Evolutionary conservation across 1,140 invertebrate species (phyloP).

Genomic region (Listronotus bonariensis): DNA sequence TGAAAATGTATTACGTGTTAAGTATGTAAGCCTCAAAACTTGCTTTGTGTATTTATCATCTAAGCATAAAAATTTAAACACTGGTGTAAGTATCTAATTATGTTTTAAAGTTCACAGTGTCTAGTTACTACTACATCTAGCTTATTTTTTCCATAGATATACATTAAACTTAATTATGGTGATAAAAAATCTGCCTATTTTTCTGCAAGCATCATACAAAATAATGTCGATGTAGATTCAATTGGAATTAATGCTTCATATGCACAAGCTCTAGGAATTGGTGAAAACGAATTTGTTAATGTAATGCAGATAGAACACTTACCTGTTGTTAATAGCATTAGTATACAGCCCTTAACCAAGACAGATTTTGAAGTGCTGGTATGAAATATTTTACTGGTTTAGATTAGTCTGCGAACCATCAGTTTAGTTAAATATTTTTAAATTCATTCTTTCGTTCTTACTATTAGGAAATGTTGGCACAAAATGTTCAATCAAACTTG

Average conservation of each 20-base stretch:
- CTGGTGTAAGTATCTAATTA: conserved; percentile 40
- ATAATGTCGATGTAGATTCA: conserved; percentile 41
- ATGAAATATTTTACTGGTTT: conserved; percentile 15
- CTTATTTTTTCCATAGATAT: conserved; percentile 36
- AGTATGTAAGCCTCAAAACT: conserved; percentile 48
- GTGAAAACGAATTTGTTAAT: conserved; percentile 43
- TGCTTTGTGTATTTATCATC: conserved; percentile 38
- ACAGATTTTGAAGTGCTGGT: conserved; percentile 53
- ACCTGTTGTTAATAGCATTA: conserved; percentile 44
- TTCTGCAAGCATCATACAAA: conserved; percentile 38
- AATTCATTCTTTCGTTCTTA: conserved; percentile 11
- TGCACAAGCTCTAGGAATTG: conserved; percentile 47
- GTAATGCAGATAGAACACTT: conserved; percentile 40
- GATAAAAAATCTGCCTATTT: conserved; percentile 44
- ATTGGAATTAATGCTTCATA: conserved; percentile 49
- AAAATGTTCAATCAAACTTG: conserved; percentile 60
- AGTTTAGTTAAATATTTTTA: too few relatives aligned
- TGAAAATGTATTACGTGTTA: conserved; percentile 47
- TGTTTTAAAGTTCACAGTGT: neutral
- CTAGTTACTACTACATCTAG: neutral
- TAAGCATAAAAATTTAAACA: conserved; percentile 29
- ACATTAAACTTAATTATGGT: conserved; percentile 42
- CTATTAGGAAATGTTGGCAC: conserved; percentile 60
- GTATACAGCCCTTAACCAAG: conserved; percentile 41
- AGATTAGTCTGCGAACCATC: too few relatives aligned